A percentile compares a stretch with the other conserved stretches of the same genome.
Conservation (phyloP, 2,113 vertebrate genomes). For the Isurus oxyrinchus region DNA sequence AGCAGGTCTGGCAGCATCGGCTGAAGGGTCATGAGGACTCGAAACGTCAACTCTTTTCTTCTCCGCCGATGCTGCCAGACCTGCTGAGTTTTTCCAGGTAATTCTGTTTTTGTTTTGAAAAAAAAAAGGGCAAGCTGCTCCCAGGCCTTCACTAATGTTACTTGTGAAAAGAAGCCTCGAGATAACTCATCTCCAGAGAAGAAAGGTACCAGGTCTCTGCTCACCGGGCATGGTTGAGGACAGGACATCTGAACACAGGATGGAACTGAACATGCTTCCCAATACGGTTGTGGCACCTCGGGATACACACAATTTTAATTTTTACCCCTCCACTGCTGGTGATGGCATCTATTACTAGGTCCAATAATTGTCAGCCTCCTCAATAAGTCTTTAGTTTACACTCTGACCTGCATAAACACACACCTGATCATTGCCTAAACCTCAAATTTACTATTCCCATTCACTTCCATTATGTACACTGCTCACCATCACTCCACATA, state of each 20-base stretch:
- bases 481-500: background rate
- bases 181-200: background rate
- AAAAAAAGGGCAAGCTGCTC: background rate
- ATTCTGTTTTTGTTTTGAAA: too few species aligned
- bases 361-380: background rate
- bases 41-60: too few species aligned
- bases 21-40: too few species aligned
- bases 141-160: background rate
- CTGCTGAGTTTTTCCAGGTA: too few species aligned
- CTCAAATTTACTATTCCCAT: background rate
- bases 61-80: too few species aligned
- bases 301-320: background rate
- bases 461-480: background rate
- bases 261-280: background rate
- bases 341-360: background rate
- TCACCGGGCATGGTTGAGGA: background rate
- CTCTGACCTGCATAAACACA: background rate
- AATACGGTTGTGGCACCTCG: background rate
- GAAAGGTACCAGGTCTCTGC: background rate
- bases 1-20: too few species aligned
- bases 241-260: background rate
- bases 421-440: background rate
- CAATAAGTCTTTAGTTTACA: too few species aligned
- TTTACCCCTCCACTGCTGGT: background rate
- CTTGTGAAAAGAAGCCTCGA: background rate